phyloP scores from a whole-genome alignment of 2,888 invertebrate species.

The Iselma pallidipennis region DNA sequence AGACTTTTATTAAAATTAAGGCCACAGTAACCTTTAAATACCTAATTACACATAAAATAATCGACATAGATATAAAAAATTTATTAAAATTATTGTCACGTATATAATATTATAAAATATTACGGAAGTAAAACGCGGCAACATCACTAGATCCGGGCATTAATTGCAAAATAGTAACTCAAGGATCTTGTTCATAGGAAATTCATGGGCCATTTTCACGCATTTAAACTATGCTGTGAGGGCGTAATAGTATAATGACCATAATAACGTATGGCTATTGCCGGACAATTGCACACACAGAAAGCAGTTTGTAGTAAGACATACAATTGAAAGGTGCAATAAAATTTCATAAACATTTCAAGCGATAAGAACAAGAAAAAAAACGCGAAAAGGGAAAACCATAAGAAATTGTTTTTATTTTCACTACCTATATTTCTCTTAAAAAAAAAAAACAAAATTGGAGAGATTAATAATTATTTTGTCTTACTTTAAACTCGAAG shows the following conservation, averaged over 20 bases:
- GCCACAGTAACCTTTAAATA: not conserved
- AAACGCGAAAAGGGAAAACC: conserved; percentile 1
- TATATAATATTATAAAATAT: conserved; percentile 19
- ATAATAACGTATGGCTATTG: conserved; percentile 56
- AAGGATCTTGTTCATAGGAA: conserved; percentile 51
- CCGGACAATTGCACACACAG: conserved; percentile 53
- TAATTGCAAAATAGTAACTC: conserved; percentile 42
- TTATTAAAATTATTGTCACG: conserved; percentile 21
- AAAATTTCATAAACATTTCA: conserved; percentile 18
- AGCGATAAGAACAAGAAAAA: conserved; percentile 7
- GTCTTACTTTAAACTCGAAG: not conserved
- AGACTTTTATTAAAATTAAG: not conserved
- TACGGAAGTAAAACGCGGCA: conserved; percentile 35
- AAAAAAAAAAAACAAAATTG: conserved; percentile 1
- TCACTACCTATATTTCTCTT: not conserved
- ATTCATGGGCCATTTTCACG: conserved; percentile 55
- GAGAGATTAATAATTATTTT: too few relatives aligned
- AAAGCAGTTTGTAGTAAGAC: conserved; percentile 55
- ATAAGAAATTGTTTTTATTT: not conserved
- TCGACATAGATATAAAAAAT: not conserved
- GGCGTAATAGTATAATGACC: conserved; percentile 58
- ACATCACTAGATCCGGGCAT: conserved; percentile 33
- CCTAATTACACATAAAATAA: not conserved
- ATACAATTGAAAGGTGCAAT: conserved; percentile 48
- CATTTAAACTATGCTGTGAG: conserved; percentile 54